Evolutionary conservation across 2,113 vertebrate species (phyloP).

Genomic region (Chrysochloris asiatica): DNA sequence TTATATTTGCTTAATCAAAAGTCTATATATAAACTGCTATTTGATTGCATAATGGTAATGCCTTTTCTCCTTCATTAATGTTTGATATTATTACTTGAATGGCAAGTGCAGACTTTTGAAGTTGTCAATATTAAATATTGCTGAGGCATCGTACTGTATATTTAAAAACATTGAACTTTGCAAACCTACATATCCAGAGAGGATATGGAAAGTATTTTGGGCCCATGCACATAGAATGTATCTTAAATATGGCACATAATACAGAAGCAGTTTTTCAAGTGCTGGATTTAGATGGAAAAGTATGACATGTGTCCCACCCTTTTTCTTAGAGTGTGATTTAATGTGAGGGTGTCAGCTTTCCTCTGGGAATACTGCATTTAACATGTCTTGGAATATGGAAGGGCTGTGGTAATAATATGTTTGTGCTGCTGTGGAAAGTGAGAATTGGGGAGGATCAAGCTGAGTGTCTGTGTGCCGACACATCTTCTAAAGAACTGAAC

Average conservation of each 20-base stretch:
- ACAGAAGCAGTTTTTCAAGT: neutral
- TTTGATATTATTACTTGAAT: neutral
- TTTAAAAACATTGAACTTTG: neutral
- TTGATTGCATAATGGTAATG: neutral
- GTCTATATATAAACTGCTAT: neutral
- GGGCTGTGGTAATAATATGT: neutral
- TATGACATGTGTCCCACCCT: neutral
- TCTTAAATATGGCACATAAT: neutral
- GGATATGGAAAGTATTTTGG: neutral
- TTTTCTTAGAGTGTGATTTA: slow-evolving; percentile 20
- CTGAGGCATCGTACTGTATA: neutral
- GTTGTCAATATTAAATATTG: slow-evolving; percentile 30
- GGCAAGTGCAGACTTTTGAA: neutral
- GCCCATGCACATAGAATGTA: neutral
- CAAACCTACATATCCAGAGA: neutral
- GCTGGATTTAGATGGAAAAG: neutral
- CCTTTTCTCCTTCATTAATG: neutral
- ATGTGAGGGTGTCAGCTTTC: neutral
- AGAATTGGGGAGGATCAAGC: neutral
- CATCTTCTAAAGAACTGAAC: neutral
- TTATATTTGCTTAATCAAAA: neutral
- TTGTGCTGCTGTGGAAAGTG: neutral
- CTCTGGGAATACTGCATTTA: neutral
- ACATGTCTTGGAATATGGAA: neutral
- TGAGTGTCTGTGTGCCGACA: neutral